phyloP scores from a whole-genome alignment of 2,797 vertebrate species.

The Hylomyscus alleni region DNA sequence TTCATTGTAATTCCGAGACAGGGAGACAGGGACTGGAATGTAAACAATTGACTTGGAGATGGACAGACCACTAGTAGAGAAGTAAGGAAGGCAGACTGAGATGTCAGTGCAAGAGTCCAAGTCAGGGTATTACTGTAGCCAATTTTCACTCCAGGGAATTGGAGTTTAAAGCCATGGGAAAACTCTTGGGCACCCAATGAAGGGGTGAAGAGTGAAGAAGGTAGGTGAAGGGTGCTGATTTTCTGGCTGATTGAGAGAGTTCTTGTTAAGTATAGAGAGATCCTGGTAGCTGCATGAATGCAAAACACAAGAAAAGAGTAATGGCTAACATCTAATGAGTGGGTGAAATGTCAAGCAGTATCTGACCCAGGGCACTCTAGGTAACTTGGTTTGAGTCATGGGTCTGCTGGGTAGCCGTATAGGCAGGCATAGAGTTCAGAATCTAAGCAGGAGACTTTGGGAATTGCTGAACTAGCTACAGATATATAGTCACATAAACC shows the following conservation, averaged over 20 bases:
- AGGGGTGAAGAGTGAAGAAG: background rate
- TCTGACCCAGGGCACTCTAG: background rate
- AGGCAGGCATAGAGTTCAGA: slow-evolving; percentile 45
- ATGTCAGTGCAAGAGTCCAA: background rate
- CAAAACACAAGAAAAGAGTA: background rate
- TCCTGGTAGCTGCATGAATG: slow-evolving; percentile 15
- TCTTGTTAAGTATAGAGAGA: background rate
- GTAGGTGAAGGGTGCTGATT: background rate
- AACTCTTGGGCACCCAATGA: background rate
- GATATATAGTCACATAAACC: background rate
- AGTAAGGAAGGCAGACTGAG: background rate
- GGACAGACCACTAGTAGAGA: slow-evolving; percentile 13
- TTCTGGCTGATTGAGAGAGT: background rate
- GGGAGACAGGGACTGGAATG: background rate
- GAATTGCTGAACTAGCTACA: background rate
- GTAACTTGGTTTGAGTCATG: background rate
- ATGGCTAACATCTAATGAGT: background rate
- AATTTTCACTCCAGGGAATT: background rate
- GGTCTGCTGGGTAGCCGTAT: background rate
- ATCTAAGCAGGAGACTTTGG: slow-evolving; percentile 17
- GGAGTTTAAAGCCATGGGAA: background rate
- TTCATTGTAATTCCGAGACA: background rate
- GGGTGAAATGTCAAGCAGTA: background rate
- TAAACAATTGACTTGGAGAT: slow-evolving; percentile 14
- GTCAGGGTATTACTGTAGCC: background rate